Evolutionary conservation across 2,113 vertebrate species (phyloP), one percentile per base, ranked within the genome.

Genomic region (Sorex araneus): DNA sequence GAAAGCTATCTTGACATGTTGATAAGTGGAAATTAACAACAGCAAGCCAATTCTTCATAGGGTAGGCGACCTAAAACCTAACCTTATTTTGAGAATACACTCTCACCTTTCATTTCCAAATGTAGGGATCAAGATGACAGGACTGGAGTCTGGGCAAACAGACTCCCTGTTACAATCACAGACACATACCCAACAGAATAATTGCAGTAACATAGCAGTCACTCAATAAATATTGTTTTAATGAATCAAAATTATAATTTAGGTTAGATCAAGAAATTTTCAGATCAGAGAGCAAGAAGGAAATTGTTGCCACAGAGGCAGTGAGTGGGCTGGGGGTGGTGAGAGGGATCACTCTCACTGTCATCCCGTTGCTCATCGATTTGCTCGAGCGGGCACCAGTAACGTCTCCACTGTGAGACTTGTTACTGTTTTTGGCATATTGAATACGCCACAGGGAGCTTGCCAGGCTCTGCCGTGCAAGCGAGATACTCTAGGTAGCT

Each of bases 21-120:
- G 13, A 84, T n/a, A 43, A 73, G 13, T 6, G 50, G 45, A 92
- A 19, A 40, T 0, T 57, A 40, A 5, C 13, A 6, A 54, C 36
- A 34, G 11, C 34, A 73, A 90, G 8, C 5, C 25, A 76, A 8
- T 64, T 64, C 64, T 54, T 84, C 45, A 45, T 43, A 23, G 27
- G 11, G 2, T 32, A 2, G 12, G 18, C 19, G 30, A 30, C 8
- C 23, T 91, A 34, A 83, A 87, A 43, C 19, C 8, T 64, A 81
- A 28, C 40, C 19, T 79, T 75, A n/a, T 30, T 77, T 81, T 43
- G 66, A 78, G 79, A 78, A 18, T n/a, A 43, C 16, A 70, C 34
- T 40, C 3, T 74, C 36, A 28, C 15, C 45, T 90, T 90, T 74
- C 15, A 90, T 78, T 90, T 92, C n/a, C 74, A 92, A 60, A 50